Conservation (phyloP, 2,888 invertebrate species). For the Cyaniris semiargus region DNA sequence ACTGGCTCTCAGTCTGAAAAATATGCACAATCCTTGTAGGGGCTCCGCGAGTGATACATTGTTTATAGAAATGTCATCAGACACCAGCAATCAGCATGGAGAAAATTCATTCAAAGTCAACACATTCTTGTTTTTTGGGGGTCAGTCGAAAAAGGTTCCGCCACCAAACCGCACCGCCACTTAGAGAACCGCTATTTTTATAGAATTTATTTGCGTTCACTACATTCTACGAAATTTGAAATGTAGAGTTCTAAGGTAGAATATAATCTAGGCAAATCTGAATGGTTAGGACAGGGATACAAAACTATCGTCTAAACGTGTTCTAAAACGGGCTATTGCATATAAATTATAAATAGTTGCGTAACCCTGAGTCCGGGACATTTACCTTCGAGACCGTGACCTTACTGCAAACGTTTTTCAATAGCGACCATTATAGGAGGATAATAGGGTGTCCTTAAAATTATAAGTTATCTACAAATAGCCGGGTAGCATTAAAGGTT, state of each 20-base stretch:
- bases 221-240: background rate
- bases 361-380: background rate
- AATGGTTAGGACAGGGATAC: background rate
- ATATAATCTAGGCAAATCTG: background rate
- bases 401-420: slow-evolving; percentile 7
- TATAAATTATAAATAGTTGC: slow-evolving; percentile 12
- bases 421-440: background rate
- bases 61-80: no score
- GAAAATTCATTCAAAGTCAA: no score
- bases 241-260: background rate
- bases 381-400: slow-evolving; percentile 14
- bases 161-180: no score
- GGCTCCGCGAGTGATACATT: no score
- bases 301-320: background rate
- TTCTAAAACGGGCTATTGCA: background rate
- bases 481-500: background rate
- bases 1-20: no score
- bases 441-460: slow-evolving; percentile 10
- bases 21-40: no score
- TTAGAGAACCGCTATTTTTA: no score
- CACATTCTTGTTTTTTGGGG: no score
- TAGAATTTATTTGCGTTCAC: background rate
- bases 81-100: no score
- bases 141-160: no score
- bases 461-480: slow-evolving; percentile 1